Conservation (phyloP, 1,140 invertebrate genomes). For the Pogonomyrmex barbatus region DNA sequence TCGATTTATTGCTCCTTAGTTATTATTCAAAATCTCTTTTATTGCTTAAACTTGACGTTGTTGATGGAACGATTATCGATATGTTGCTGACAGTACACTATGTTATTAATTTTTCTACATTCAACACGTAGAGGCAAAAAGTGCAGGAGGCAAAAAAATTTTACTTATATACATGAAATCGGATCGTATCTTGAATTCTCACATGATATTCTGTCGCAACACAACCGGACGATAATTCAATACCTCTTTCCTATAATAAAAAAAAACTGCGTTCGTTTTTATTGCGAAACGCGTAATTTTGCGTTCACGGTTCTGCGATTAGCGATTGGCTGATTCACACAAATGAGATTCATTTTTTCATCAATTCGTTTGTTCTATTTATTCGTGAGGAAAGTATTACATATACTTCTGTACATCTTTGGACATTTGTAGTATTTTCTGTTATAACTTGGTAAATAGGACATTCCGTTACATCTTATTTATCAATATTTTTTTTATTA, state of each 20-base stretch:
- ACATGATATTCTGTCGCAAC: neutral
- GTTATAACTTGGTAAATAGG: neutral
- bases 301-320: neutral
- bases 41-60: neutral
- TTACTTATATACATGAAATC: neutral
- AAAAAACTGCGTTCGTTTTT: neutral
- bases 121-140: neutral
- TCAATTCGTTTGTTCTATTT: slow-evolving; percentile 9
- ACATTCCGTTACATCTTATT: neutral
- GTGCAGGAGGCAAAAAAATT: slow-evolving; percentile 6
- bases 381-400: neutral
- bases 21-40: neutral
- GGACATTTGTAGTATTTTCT: neutral
- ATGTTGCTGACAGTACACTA: neutral
- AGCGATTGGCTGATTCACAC: neutral
- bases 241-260: neutral
- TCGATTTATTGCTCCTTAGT: neutral
- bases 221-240: neutral
- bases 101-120: neutral
- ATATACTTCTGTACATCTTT: neutral
- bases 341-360: neutral
- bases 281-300: neutral
- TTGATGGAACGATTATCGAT: neutral
- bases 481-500: neutral
- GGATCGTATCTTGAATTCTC: neutral